Conservation (phyloP, 1,140 invertebrate genomes). For the Rhopalosiphum padi region DNA sequence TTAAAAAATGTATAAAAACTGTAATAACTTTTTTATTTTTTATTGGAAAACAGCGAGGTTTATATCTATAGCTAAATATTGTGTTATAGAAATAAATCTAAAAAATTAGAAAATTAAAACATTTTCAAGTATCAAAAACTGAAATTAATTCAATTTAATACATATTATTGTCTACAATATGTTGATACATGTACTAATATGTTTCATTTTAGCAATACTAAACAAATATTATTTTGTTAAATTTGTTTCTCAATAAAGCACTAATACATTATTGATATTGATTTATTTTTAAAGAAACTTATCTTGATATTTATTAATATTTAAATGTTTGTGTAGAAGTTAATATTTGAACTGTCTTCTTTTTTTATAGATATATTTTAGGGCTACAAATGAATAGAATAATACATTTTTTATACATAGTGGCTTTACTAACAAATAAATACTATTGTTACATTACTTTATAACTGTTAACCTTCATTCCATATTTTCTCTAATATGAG, state of each 20-base stretch:
- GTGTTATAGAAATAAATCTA: too few species aligned
- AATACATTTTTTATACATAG: too few species aligned
- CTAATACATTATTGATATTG: background rate
- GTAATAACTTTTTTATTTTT: background rate
- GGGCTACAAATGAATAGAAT: too few species aligned
- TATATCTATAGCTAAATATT: background rate
- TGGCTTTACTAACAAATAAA: too few species aligned
- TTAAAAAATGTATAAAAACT: too few species aligned
- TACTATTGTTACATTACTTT: too few species aligned
- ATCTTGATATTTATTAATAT: background rate
- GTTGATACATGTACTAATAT: background rate
- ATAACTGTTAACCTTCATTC: background rate
- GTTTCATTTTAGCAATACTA: background rate
- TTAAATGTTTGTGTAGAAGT: background rate
- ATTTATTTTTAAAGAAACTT: background rate
- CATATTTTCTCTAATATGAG: background rate
- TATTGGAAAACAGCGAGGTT: background rate
- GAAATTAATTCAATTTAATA: background rate
- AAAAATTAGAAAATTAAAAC: too few species aligned
- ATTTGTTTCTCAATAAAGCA: background rate
- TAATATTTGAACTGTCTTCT: background rate
- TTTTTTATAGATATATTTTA: too few species aligned
- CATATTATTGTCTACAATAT: too few species aligned
- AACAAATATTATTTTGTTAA: background rate
- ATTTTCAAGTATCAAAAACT: background rate